Base-by-base conservation (phyloP, 2,888 invertebrate species). In the Glaucopsyche alexis region DNA sequence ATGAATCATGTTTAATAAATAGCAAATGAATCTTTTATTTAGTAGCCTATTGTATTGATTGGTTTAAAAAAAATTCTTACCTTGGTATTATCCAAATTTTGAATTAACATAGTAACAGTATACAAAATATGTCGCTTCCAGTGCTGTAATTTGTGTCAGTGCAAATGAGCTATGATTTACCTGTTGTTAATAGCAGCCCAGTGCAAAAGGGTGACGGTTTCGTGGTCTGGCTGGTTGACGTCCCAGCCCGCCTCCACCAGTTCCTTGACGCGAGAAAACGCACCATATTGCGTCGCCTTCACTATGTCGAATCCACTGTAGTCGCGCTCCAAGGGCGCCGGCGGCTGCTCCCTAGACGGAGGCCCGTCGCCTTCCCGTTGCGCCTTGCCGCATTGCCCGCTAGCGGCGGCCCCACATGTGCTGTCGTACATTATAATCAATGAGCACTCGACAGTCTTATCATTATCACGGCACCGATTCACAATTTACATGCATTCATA, bases 131-230 rank as follows among this genome's bases (percentile, higher is more conserved):
- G 47, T 13, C 4, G 5, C 7, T 47, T 47, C 47, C 1, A 19
- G 29, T 19, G 29, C 7, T 60, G 16, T 8, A 5, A 60, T 38
- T 64, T 49, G 29, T 64, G 60, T 19, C 16, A 50, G 50, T 19
- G 6, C 14, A 55, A 16, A 42, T 52, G 29, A 40, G 50, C 13
- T 50, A 40, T 9, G 4, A 69, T 72, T 7, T 73, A 79, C 74
- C 99, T 94, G 93, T 99, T 99, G 90, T 99, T 99, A 84, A 99
- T 99, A 19, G 99, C 97, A 52, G 99, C 99, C 99, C 99, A 99
- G 87, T 99, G 99, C n/a, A 99, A 93, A 71, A 99, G 91, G 2
- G 99, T 98, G 73, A 99, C 99, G 71, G 98, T 98, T 89, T 99
- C 99, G 78, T 95, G 94, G 88, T 99, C 99, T 67, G 98, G 96